Evolutionary conservation across 2,888 invertebrate species (phyloP).

Genomic region (Oscheius sp.): DNA sequence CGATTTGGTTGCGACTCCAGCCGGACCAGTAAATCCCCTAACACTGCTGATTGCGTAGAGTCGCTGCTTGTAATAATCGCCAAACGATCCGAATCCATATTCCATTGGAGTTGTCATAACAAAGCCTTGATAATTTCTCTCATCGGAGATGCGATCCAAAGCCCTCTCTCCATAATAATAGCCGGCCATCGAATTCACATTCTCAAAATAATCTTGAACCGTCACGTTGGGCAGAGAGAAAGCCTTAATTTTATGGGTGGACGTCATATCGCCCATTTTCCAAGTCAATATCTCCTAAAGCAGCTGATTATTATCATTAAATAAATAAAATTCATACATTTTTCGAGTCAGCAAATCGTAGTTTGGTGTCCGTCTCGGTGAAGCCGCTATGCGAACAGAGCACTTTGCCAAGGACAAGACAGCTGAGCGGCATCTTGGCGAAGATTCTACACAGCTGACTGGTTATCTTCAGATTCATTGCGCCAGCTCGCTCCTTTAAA

Average conservation of each 20-base stretch:
- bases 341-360: background rate
- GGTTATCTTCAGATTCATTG: background rate
- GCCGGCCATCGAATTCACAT: background rate
- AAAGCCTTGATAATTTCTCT: background rate
- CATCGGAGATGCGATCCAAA: background rate
- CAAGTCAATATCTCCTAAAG: background rate
- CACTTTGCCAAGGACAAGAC: too few species aligned
- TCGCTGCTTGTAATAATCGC: background rate
- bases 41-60: background rate
- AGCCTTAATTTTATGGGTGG: background rate
- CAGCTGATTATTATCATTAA: background rate
- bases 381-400: too few species aligned
- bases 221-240: conserved; percentile 1
- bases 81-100: background rate
- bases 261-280: background rate
- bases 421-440: too few species aligned
- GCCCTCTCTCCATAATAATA: background rate
- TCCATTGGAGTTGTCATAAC: background rate
- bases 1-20: background rate
- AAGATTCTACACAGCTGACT: too few species aligned
- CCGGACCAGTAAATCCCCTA: background rate
- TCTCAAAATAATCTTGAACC: background rate
- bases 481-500: background rate
- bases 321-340: background rate
- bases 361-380: too few species aligned